These are phyloP conservation scores for Mormyrops boulengeri DNA, from an alignment of 2,797 vertebrate species.

Conservation along the genomic window DNA sequence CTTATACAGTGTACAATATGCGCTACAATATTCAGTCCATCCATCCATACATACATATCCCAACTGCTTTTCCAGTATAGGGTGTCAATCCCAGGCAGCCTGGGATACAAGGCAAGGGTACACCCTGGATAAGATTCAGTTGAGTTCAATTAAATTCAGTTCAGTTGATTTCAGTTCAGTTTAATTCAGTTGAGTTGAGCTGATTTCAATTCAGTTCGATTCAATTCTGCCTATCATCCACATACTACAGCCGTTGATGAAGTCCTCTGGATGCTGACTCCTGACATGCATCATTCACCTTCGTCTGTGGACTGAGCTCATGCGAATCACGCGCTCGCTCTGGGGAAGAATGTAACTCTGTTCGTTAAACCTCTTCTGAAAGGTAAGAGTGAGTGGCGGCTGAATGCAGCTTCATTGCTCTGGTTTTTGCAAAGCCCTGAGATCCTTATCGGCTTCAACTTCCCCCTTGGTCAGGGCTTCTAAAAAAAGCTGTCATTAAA, in stretches of 20 bases:
- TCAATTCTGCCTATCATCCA: not conserved
- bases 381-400: slow-evolving; percentile 25
- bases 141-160: not conserved
- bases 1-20: not conserved
- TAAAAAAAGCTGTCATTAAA: slow-evolving; percentile 12
- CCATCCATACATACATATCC: not conserved
- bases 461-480: not conserved
- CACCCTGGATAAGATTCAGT: not conserved
- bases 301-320: slow-evolving; percentile 27
- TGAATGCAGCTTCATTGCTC: not conserved
- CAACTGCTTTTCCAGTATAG: not conserved
- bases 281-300: slow-evolving; percentile 34
- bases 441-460: not conserved
- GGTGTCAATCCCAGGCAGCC: not conserved
- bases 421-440: not conserved
- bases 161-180: not conserved
- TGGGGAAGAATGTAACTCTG: slow-evolving; percentile 29
- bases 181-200: not conserved
- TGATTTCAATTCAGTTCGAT: not conserved
- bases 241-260: slow-evolving; percentile 38
- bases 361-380: slow-evolving; percentile 30
- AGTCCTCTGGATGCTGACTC: slow-evolving; percentile 24
- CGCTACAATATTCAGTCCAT: not conserved
- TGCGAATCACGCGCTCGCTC: slow-evolving; percentile 17
- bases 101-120: not conserved